A percentile compares a stretch with the other conserved stretches of the same genome.
Evolutionary conservation across 2,113 vertebrate genomes (phyloP).

Genomic region (Poicephalus meyeri): DNA sequence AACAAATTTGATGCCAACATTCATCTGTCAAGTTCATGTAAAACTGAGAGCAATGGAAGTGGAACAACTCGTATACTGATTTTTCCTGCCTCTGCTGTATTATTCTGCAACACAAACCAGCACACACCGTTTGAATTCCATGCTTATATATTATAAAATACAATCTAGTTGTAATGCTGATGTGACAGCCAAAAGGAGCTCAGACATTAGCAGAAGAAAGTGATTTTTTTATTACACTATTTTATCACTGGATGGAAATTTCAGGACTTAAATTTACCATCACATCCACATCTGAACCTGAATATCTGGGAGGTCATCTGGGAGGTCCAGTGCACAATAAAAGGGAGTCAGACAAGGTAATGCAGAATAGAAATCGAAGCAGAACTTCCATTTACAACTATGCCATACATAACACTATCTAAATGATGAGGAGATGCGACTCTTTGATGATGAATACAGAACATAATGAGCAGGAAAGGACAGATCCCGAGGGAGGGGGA

Average conservation of each 20-base stretch:
- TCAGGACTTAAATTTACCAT: conserved; percentile 47
- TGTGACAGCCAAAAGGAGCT: conserved; percentile 36
- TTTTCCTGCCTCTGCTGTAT: not conserved
- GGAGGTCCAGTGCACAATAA: not conserved
- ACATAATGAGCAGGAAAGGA: conserved; percentile 33
- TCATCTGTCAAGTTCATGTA: not conserved
- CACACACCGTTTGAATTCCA: not conserved
- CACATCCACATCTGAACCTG: conserved; percentile 24
- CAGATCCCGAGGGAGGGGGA: not conserved
- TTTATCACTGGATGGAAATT: conserved; percentile 56
- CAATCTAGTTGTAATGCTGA: not conserved
- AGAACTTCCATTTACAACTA: not conserved
- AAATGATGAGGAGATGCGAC: conserved; percentile 10
- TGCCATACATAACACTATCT: not conserved
- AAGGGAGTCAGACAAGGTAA: conserved; percentile 44
- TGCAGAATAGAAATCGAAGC: conserved; percentile 56
- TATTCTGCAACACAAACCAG: not conserved
- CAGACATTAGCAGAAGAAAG: conserved; percentile 50
- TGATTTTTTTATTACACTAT: conserved; percentile 37
- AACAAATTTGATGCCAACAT: not conserved
- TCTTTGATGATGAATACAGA: conserved; percentile 30
- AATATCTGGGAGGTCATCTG: conserved; percentile 57
- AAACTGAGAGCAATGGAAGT: not conserved
- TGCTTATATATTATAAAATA: not conserved
- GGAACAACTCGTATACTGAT: not conserved